These are phyloP conservation scores for Hemichromis elongatus DNA, from an alignment of 2,113 vertebrate genomes.

Conservation along the genomic window DNA sequence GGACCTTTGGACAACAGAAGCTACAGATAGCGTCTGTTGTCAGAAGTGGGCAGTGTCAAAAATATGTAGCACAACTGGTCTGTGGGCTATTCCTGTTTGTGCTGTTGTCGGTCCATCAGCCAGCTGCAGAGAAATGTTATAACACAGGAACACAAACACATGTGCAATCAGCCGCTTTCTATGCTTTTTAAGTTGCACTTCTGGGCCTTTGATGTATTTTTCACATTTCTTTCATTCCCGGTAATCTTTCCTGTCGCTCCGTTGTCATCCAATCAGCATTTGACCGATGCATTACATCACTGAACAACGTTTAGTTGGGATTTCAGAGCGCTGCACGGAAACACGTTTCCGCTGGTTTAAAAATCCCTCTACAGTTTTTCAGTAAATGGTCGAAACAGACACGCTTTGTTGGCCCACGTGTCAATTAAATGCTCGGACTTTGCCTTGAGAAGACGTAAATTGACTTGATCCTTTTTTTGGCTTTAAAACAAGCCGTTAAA, in stretches of 20 bases:
- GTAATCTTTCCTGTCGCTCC: background rate
- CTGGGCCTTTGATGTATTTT: background rate
- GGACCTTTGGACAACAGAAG: background rate
- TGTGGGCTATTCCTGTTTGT: background rate
- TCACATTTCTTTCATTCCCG: background rate
- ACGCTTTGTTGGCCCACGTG: background rate
- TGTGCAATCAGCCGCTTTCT: background rate
- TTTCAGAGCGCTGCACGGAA: background rate
- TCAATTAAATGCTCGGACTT: background rate
- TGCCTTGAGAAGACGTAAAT: background rate
- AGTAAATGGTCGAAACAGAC: background rate
- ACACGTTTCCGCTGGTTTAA: rapidly evolving
- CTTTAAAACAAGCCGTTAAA: background rate
- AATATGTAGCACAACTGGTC: background rate
- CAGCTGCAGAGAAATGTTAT: background rate
- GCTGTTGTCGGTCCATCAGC: background rate
- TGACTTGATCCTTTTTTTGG: background rate
- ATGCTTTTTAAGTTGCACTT: background rate
- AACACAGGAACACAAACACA: background rate
- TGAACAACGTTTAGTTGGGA: background rate
- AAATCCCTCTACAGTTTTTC: background rate
- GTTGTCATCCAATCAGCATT: background rate
- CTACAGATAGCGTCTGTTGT: no score
- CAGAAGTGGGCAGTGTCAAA: background rate
- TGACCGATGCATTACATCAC: background rate